A percentile compares a stretch with the other conserved stretches of the same genome.
These are phyloP conservation scores for Gortyna flavago DNA, from an alignment of 2,888 invertebrate genomes.

Conservation along the genomic window DNA sequence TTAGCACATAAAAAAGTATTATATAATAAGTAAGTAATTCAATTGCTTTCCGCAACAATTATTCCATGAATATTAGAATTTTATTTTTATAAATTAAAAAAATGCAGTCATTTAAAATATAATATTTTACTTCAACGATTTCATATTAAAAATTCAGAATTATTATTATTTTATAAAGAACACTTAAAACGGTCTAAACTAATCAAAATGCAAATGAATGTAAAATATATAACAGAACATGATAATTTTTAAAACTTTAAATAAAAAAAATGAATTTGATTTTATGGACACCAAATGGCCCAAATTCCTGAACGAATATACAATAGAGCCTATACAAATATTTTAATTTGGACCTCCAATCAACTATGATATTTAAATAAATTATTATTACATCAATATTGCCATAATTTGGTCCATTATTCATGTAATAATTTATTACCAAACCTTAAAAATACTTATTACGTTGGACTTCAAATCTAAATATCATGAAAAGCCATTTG, in stretches of 20 bases:
- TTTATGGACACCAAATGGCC: not conserved
- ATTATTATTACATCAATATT: not conserved
- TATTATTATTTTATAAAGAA: not conserved
- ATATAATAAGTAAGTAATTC: not conserved
- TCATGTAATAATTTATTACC: conserved; percentile 19
- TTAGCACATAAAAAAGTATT: not conserved
- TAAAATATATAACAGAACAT: conserved; percentile 1
- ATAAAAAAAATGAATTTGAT: conserved; percentile 1
- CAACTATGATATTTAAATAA: not conserved
- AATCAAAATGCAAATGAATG: conserved; percentile 5
- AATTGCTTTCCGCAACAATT: too few relatives aligned
- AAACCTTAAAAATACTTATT: conserved; percentile 31
- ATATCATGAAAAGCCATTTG: not conserved
- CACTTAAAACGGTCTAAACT: not conserved
- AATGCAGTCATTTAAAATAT: too few relatives aligned
- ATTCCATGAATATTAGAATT: not conserved
- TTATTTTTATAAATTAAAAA: not conserved
- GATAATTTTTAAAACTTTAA: not conserved
- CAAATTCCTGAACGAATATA: not conserved
- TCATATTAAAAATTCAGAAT: not conserved
- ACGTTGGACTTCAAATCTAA: not conserved
- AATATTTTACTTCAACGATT: not conserved
- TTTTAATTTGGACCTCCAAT: conserved; percentile 15
- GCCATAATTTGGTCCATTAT: not conserved
- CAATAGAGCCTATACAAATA: not conserved